A percentile compares a stretch with the other conserved stretches of the same genome.
Conservation (phyloP, 2,888 invertebrate species). For the Euphydryas editha region DNA sequence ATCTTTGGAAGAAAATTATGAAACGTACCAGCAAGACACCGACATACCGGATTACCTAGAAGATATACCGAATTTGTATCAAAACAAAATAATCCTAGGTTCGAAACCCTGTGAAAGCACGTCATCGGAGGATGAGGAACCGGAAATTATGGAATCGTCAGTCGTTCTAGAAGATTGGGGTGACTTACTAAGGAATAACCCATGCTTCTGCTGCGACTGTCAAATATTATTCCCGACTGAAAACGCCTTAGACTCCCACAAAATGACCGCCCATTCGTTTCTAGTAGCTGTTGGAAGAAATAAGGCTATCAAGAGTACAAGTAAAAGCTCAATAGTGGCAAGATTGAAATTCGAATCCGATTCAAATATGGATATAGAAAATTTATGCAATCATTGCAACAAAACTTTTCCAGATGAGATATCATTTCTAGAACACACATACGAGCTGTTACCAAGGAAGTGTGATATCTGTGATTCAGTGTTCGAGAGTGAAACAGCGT, state of each 20-base stretch:
- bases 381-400: conserved; percentile 41
- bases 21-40: neutral
- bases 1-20: conserved; percentile 1
- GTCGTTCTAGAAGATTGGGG: conserved; percentile 37
- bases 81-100: conserved; percentile 36
- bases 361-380: neutral
- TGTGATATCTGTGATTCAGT: conserved; percentile 13
- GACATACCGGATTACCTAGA: neutral
- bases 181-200: conserved; percentile 23
- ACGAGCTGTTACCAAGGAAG: conserved; percentile 36
- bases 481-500: conserved; percentile 16
- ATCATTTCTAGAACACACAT: conserved; percentile 38
- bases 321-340: conserved; percentile 26
- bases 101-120: conserved; percentile 13
- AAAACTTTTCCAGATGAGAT: conserved; percentile 31
- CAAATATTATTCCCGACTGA: conserved; percentile 38
- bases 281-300: conserved; percentile 37
- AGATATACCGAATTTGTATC: conserved; percentile 1
- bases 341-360: conserved; percentile 10
- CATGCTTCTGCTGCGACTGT: conserved; percentile 38
- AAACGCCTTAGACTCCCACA: conserved; percentile 39
- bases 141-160: conserved; percentile 22
- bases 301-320: conserved; percentile 41
- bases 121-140: conserved; percentile 8
- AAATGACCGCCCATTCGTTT: conserved; percentile 39